These are phyloP conservation scores for Neomicropteryx cornuta DNA, from an alignment of 1,140 invertebrate genomes.

Conservation along the genomic window DNA sequence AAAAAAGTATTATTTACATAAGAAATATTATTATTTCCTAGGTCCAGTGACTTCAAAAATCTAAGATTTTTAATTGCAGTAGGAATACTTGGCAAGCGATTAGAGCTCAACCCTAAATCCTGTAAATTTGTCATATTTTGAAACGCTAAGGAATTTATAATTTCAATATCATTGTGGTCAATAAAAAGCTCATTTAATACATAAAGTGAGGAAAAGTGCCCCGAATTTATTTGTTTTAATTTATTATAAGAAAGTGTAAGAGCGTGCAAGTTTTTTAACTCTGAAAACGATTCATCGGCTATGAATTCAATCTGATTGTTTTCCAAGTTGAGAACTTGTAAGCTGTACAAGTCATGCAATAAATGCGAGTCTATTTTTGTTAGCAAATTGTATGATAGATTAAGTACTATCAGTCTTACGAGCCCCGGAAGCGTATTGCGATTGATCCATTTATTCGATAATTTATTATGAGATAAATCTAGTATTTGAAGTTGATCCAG, in stretches of 20 bases:
- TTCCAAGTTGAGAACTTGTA: slow-evolving; percentile 67
- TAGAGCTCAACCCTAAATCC: slow-evolving; percentile 68
- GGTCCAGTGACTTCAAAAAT: slow-evolving; percentile 63
- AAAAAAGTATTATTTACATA: slow-evolving; percentile 47
- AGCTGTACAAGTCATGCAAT: slow-evolving; percentile 62
- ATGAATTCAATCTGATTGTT: slow-evolving; percentile 64
- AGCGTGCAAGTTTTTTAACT: slow-evolving; percentile 65
- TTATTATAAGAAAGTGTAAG: slow-evolving; percentile 64
- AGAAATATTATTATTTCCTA: slow-evolving; percentile 66
- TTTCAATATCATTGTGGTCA: slow-evolving; percentile 61
- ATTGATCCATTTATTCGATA: slow-evolving; percentile 71
- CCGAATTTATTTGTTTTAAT: slow-evolving; percentile 52
- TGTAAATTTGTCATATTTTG: slow-evolving; percentile 68
- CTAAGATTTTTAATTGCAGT: slow-evolving; percentile 51
- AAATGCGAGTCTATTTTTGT: slow-evolving; percentile 56
- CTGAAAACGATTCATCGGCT: slow-evolving; percentile 59
- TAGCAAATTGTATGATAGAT: slow-evolving; percentile 63
- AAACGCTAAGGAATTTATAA: slow-evolving; percentile 61
- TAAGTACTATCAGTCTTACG: slow-evolving; percentile 58
- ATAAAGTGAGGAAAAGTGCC: slow-evolving; percentile 59
- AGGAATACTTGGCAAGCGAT: slow-evolving; percentile 61
- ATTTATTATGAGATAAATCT: slow-evolving; percentile 64
- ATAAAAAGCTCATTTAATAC: slow-evolving; percentile 61
- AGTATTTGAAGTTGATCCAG: slow-evolving; percentile 65
- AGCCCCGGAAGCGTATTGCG: slow-evolving; percentile 65